A percentile compares a stretch with the other conserved stretches of the same genome.
Conservation (phyloP, 2,797 vertebrate species). For the Tapirus indicus region DNA sequence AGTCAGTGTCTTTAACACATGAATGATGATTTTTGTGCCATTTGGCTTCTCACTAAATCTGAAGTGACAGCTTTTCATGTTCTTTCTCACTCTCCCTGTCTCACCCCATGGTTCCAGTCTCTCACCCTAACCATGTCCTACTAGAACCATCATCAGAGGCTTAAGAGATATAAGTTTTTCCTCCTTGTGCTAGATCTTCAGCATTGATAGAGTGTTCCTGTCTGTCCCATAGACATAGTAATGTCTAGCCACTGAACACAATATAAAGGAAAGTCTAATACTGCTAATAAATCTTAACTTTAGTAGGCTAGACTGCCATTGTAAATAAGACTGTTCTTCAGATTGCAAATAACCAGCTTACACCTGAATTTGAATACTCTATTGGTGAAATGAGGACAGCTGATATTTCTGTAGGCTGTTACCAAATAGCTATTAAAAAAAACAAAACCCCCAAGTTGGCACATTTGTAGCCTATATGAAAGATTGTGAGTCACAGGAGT, state of each 20-base stretch:
- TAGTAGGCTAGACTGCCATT: not conserved
- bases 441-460: not conserved
- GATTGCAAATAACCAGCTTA: conserved; percentile 7
- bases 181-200: not conserved
- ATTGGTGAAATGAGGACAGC: conserved; percentile 47
- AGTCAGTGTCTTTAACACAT: not conserved
- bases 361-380: conserved; percentile 28
- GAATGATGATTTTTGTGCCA: not conserved
- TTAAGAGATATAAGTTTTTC: not conserved
- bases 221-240: not conserved
- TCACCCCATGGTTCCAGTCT: not conserved
- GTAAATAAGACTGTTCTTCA: conserved; percentile 16
- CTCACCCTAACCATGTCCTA: not conserved
- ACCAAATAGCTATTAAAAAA: conserved; percentile 37
- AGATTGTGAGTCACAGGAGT: conserved; percentile 23
- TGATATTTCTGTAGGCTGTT: conserved; percentile 36
- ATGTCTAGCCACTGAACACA: not conserved
- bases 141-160: not conserved
- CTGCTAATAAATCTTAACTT: not conserved
- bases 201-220: not conserved
- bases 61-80: not conserved
- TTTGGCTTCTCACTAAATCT: not conserved
- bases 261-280: not conserved
- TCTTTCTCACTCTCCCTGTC: not conserved
- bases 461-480: not conserved